phyloP scores from a whole-genome alignment of 2,888 invertebrate species.

The Chesias legatella region DNA sequence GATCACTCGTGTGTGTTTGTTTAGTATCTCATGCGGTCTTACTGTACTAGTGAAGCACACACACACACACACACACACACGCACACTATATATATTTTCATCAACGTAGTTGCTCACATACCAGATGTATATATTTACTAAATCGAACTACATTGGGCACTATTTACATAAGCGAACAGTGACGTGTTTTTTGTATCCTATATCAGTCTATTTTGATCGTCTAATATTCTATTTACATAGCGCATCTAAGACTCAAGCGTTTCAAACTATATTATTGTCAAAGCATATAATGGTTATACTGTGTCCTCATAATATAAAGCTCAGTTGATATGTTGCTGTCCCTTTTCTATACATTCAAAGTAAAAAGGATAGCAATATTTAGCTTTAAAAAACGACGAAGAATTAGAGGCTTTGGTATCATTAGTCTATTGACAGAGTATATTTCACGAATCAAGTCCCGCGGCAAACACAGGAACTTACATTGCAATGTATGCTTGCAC shows the following conservation, averaged over 20 bases:
- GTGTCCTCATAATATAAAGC: too few species aligned
- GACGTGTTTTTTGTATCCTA: constrained; percentile 7
- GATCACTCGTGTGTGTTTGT: constrained; percentile 54
- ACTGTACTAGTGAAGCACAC: constrained; percentile 65
- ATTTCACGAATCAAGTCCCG: too few species aligned
- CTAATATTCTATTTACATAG: constrained; percentile 11
- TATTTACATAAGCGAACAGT: constrained; percentile 52
- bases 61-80: too few species aligned
- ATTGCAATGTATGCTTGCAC: too few species aligned
- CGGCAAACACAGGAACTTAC: too few species aligned
- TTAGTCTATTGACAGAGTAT: too few species aligned
- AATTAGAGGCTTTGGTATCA: too few species aligned
- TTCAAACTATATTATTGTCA: constrained; percentile 19
- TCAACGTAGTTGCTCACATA: constrained; percentile 75
- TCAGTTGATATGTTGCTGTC: too few species aligned
- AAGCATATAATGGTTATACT: constrained; percentile 24
- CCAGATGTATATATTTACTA: constrained; percentile 58
- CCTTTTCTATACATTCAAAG: too few species aligned
- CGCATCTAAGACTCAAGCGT: constrained; percentile 23
- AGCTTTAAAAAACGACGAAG: too few species aligned
- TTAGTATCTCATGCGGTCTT: constrained; percentile 58
- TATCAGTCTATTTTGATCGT: not conserved
- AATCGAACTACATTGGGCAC: constrained; percentile 42
- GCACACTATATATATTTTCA: constrained; percentile 40
- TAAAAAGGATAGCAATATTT: too few species aligned